Evolutionary conservation across 1,140 invertebrate genomes (phyloP).

Genomic region (Drosophila elegans): DNA sequence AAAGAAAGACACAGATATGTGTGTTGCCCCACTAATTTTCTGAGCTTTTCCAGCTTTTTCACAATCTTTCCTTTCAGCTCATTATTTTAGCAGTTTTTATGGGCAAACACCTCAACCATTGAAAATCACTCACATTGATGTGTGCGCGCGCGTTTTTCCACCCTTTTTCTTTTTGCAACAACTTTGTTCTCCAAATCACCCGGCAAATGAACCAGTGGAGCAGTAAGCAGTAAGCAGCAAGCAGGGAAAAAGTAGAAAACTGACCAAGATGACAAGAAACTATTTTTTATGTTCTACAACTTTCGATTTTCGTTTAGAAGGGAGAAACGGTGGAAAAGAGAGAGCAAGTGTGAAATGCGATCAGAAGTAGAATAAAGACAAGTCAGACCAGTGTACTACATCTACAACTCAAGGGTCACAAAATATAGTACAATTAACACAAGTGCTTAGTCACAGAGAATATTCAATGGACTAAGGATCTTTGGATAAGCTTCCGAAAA

Average conservation of each 20-base stretch:
- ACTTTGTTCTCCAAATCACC: neutral
- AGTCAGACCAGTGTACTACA: neutral
- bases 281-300: conserved; percentile 31
- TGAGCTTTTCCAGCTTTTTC: conserved; percentile 2
- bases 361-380: conserved; percentile 5
- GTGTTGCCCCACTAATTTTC: neutral
- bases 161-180: neutral
- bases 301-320: conserved; percentile 22
- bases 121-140: conserved; percentile 19
- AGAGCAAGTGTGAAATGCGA: conserved; percentile 32
- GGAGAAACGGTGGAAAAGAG: neutral
- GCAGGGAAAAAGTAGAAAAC: conserved; percentile 14
- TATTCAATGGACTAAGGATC: too few relatives aligned
- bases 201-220: conserved; percentile 32
- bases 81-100: conserved; percentile 61
- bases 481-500: too few relatives aligned
- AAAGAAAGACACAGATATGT: too few relatives aligned
- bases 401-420: neutral
- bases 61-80: conserved; percentile 39
- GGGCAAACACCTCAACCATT: conserved; percentile 30
- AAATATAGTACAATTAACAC: too few relatives aligned
- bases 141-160: neutral
- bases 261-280: conserved; percentile 30
- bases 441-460: too few relatives aligned
- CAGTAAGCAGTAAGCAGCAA: neutral